Percentiles rank a stretch among this genome's conserved stretches.
Conservation (phyloP, 2,888 invertebrate species). For the Alloplasta piceator region DNA sequence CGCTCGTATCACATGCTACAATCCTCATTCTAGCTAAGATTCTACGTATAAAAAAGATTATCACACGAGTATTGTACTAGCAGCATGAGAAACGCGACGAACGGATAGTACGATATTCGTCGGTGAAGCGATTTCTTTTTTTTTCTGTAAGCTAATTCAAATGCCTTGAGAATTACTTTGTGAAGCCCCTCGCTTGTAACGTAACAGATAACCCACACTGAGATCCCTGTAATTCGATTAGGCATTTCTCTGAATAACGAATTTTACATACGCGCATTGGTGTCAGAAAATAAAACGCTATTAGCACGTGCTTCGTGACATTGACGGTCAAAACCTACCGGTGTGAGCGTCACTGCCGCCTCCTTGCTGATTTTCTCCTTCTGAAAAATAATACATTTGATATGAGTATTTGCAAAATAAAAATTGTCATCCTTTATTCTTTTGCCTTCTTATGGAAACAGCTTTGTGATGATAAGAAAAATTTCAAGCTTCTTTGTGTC, state of each 20-base stretch:
- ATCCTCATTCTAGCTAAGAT: conserved; percentile 40
- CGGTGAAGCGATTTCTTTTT: no score
- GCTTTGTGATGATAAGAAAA: no score
- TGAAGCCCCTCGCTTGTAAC: conserved; percentile 66
- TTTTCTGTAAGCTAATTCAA: conserved; percentile 44
- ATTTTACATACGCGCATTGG: conserved; percentile 53
- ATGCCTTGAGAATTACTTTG: conserved; percentile 52
- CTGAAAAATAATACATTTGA: conserved; percentile 66
- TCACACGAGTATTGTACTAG: no score
- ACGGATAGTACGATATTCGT: conserved; percentile 72
- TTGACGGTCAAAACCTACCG: conserved; percentile 74
- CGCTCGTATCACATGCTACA: conserved; percentile 12
- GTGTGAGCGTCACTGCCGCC: conserved; percentile 75
- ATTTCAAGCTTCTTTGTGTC: no score
- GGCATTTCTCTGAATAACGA: conserved; percentile 49
- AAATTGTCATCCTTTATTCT: no score
- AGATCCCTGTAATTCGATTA: conserved; percentile 66
- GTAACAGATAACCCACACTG: conserved; percentile 67
- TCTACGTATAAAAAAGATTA: not conserved
- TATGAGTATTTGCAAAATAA: conserved; percentile 24
- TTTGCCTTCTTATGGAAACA: no score
- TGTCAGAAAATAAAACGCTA: conserved; percentile 19
- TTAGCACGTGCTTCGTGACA: conserved; percentile 62
- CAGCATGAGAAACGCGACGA: no score
- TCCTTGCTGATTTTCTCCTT: conserved; percentile 78